phyloP scores from a whole-genome alignment of 2,888 invertebrate species.

The Macrophya alboannulata region DNA sequence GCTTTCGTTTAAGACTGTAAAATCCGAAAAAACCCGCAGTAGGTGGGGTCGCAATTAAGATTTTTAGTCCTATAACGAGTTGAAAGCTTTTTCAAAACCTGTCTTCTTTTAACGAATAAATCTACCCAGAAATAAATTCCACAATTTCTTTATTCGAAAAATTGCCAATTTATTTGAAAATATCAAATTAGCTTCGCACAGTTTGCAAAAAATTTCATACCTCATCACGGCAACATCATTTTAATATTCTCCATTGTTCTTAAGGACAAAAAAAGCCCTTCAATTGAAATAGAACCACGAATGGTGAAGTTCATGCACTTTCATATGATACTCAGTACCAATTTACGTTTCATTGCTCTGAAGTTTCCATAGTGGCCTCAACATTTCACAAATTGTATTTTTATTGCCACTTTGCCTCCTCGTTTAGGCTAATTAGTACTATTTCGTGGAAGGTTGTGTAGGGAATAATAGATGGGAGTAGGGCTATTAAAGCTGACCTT shows the following conservation, averaged over 20 bases:
- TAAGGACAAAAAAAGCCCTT: neutral
- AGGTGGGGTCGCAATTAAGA: neutral
- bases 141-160: neutral
- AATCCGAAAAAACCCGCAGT: neutral
- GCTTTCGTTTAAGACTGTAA: neutral
- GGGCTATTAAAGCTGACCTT: neutral
- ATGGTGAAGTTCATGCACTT: neutral
- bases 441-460: neutral
- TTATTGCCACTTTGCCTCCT: conserved; percentile 10
- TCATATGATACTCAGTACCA: neutral
- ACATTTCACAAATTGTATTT: neutral
- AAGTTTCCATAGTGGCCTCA: neutral
- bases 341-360: neutral
- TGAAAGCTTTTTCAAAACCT: neutral
- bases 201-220: neutral
- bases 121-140: too few relatives aligned
- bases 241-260: neutral
- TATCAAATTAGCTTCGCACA: neutral
- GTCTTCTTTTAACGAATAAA: neutral
- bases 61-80: neutral
- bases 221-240: too few relatives aligned
- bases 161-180: neutral
- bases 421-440: neutral
- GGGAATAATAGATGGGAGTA: neutral
- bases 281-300: neutral